Evolutionary conservation across 2,113 vertebrate genomes (phyloP).

Genomic region (Psittacula cyanocephala): DNA sequence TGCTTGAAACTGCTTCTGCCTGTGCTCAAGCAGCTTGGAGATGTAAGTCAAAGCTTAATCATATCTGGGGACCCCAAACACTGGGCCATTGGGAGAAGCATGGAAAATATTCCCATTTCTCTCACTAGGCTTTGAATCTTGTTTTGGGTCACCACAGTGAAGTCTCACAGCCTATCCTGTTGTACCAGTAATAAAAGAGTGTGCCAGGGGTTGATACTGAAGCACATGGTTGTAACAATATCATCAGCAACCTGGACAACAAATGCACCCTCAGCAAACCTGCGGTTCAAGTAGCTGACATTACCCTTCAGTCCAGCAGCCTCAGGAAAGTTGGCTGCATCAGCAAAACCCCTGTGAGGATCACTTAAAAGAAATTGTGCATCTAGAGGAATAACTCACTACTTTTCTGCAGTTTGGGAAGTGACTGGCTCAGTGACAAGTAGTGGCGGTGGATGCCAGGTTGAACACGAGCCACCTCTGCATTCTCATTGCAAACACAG

Average conservation of each 20-base stretch:
- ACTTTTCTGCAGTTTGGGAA: neutral
- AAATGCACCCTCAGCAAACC: neutral
- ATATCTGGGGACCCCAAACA: neutral
- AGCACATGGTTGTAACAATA: neutral
- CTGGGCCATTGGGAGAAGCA: neutral
- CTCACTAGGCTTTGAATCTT: neutral
- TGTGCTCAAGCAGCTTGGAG: neutral
- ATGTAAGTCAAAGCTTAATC: neutral
- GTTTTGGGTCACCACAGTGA: neutral
- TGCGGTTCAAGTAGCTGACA: fast-evolving
- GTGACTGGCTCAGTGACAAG: neutral
- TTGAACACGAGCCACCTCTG: fast-evolving
- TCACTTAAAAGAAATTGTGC: neutral
- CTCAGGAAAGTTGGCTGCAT: neutral
- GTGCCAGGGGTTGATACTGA: neutral
- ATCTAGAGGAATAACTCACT: neutral
- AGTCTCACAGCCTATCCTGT: neutral
- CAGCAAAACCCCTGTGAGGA: neutral
- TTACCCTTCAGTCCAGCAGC: fast-evolving
- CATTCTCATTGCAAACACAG: neutral
- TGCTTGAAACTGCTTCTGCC: slow-evolving; percentile 5
- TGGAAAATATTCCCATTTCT: neutral
- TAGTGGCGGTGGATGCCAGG: fast-evolving
- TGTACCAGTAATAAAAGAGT: neutral
- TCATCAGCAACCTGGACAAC: neutral